These are phyloP conservation scores for Dipodomys ordii DNA, from an alignment of 2,113 vertebrate species.

Conservation along the genomic window DNA sequence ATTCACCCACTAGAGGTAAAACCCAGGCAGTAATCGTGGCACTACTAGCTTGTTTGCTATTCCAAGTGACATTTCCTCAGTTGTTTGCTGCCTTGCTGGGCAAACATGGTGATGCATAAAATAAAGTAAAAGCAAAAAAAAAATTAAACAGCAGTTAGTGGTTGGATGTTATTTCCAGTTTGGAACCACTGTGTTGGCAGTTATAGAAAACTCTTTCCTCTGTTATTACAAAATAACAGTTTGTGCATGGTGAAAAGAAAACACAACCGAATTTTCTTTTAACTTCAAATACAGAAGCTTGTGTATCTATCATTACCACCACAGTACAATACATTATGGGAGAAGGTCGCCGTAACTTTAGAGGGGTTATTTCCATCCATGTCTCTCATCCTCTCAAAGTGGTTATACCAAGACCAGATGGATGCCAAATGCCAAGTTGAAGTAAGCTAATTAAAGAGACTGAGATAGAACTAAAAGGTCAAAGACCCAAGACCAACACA, in stretches of 20 bases:
- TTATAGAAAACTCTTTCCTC: constrained; percentile 86
- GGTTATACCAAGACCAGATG: constrained; percentile 72
- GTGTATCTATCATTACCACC: constrained; percentile 82
- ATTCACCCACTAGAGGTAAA: constrained; percentile 14
- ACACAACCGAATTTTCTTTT: constrained; percentile 86
- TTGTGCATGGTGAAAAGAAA: constrained; percentile 86
- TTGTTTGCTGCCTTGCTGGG: constrained; percentile 73
- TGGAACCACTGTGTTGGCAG: constrained; percentile 83
- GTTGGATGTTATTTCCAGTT: constrained; percentile 87
- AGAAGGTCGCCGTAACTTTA: constrained; percentile 86
- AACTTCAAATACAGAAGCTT: constrained; percentile 85
- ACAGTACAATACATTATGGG: constrained; percentile 81
- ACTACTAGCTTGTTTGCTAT: constrained; percentile 62
- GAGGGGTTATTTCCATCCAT: constrained; percentile 85
- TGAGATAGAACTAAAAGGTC: constrained; percentile 54
- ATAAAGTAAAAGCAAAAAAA: constrained; percentile 68
- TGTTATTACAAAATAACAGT: constrained; percentile 88
- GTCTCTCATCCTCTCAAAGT: constrained; percentile 82
- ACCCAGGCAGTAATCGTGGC: constrained; percentile 16
- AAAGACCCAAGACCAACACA: neutral
- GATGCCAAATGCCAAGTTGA: constrained; percentile 77
- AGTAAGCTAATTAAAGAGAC: constrained; percentile 69
- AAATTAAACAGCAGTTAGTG: constrained; percentile 85
- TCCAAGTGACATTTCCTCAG: constrained; percentile 76
- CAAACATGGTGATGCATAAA: constrained; percentile 83